Evolutionary conservation across 2,888 invertebrate species (phyloP).

Genomic region (Epinotia demarniana): DNA sequence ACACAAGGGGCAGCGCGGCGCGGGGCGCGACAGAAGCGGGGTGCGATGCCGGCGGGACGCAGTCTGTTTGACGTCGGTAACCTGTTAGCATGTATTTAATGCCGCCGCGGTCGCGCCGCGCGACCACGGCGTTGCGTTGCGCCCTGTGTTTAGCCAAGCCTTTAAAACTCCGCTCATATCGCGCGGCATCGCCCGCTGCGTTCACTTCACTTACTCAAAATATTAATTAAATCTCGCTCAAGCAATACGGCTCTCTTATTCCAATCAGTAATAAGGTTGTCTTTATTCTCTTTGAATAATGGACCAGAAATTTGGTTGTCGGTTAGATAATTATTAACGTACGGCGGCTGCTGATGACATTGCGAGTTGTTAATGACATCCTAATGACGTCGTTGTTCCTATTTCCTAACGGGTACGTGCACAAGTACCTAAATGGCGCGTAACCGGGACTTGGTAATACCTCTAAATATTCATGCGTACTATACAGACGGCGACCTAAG

Average conservation of each 20-base stretch:
- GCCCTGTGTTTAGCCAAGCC: too few relatives aligned
- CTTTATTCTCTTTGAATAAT: constrained; percentile 39
- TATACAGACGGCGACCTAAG: constrained; percentile 28
- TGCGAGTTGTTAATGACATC: constrained; percentile 62
- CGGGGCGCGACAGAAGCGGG: too few relatives aligned
- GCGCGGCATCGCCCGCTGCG: constrained; percentile 11
- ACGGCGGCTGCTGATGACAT: constrained; percentile 57
- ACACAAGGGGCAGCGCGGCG: too few relatives aligned
- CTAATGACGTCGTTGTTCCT: constrained; percentile 57
- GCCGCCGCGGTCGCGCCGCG: too few relatives aligned
- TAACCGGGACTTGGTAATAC: constrained; percentile 19
- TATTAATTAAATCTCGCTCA: constrained; percentile 39
- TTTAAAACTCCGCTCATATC: constrained; percentile 25
- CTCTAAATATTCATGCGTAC: constrained; percentile 39
- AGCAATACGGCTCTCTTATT: constrained; percentile 32
- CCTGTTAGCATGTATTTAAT: too few relatives aligned
- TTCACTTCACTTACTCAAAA: constrained; percentile 18
- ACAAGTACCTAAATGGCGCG: constrained; percentile 26
- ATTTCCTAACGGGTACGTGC: constrained; percentile 47
- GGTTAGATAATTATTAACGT: constrained; percentile 53
- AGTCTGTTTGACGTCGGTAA: too few relatives aligned
- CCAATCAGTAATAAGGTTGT: constrained; percentile 38
- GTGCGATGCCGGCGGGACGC: too few relatives aligned
- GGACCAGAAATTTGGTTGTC: constrained; percentile 30
- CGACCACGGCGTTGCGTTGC: too few relatives aligned